Conservation (phyloP, 1,140 invertebrate genomes). For the Sinella curviseta region DNA sequence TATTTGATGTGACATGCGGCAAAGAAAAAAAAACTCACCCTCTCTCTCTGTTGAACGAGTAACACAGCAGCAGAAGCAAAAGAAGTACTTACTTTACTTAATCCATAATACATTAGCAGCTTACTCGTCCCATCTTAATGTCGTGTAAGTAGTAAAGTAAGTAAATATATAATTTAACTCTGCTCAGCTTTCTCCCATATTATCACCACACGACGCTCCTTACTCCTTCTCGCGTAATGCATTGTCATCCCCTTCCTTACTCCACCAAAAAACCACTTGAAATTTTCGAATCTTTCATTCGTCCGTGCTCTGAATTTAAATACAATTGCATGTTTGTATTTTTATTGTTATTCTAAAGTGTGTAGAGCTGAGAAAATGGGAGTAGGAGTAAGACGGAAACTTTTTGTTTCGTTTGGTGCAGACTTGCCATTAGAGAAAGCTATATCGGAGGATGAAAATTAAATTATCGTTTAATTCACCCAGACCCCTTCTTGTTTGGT, state of each 20-base stretch:
- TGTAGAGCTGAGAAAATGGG: too few species aligned
- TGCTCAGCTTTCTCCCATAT: too few species aligned
- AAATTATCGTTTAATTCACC: conserved; percentile 21
- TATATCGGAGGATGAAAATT: neutral
- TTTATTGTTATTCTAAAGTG: too few species aligned
- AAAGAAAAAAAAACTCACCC: too few species aligned
- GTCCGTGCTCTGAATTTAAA: conserved; percentile 5
- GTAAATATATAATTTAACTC: neutral
- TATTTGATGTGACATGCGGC: too few species aligned
- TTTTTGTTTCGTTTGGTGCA: neutral
- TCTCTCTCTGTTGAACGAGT: too few species aligned
- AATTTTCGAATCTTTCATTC: too few species aligned
- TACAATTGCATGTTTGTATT: neutral
- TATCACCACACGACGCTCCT: too few species aligned
- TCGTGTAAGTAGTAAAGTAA: neutral
- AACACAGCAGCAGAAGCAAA: too few species aligned
- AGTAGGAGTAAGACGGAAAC: neutral
- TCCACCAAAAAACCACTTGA: too few species aligned
- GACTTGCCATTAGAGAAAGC: neutral
- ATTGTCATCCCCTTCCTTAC: too few species aligned
- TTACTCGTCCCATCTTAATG: neutral
- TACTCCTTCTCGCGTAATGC: too few species aligned
- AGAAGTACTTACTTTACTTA: neutral
- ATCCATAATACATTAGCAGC: conserved; percentile 15
- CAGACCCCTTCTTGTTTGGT: neutral